Conservation (phyloP, 2,888 invertebrate species). For the Rotaria macrura region DNA sequence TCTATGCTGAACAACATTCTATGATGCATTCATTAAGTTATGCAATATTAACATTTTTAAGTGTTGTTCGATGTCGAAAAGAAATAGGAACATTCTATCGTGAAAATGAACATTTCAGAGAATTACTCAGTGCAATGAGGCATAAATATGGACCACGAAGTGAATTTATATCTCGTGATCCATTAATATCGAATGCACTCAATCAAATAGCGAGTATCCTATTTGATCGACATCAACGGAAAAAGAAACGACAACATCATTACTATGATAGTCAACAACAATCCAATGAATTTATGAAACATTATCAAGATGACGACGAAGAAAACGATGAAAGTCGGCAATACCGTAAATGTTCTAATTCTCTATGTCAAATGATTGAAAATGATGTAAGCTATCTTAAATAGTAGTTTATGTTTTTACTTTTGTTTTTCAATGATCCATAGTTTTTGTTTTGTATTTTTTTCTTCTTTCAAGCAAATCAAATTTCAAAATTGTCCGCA, state of each 20-base stretch:
- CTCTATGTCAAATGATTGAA: constrained; percentile 1
- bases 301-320: neutral
- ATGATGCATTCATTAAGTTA: constrained; percentile 28
- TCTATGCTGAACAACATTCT: constrained; percentile 28
- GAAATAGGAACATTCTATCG: constrained; percentile 30
- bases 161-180: constrained; percentile 20
- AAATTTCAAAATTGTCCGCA: neutral
- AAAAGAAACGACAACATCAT: neutral
- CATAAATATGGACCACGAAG: constrained; percentile 30
- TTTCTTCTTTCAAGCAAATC: neutral
- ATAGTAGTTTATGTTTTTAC: neutral
- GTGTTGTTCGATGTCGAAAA: constrained; percentile 22
- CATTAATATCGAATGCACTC: constrained; percentile 22
- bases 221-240: neutral
- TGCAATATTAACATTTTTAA: constrained; percentile 25
- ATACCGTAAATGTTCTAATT: constrained; percentile 12
- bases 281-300: neutral
- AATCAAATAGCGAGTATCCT: constrained; percentile 22
- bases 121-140: constrained; percentile 26
- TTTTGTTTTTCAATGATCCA: too few species aligned
- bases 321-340: neutral
- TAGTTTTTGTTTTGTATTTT: neutral
- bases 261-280: constrained; percentile 10
- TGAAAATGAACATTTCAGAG: constrained; percentile 30
- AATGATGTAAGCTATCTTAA: neutral